A percentile compares a stretch with the other conserved stretches of the same genome.
phyloP scores from a whole-genome alignment of 2,113 vertebrate genomes.

The Solea senegalensis region DNA sequence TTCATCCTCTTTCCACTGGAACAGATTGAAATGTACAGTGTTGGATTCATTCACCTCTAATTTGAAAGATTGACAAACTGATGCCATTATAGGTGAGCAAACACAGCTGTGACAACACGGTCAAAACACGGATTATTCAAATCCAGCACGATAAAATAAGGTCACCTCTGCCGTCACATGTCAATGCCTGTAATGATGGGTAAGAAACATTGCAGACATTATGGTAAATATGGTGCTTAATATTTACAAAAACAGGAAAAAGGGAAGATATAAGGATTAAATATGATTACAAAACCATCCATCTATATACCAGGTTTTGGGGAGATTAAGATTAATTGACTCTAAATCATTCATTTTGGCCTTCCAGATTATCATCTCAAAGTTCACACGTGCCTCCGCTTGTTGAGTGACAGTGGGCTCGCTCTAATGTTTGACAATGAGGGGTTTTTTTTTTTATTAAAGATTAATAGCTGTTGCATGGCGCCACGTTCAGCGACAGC shows the following conservation, averaged over 20 bases:
- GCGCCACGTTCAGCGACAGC: not conserved
- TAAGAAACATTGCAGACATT: not conserved
- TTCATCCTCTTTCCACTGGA: constrained; percentile 9
- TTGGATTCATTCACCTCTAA: constrained; percentile 22
- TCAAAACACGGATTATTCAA: constrained; percentile 33
- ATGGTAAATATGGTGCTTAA: not conserved
- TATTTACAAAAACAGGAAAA: not conserved
- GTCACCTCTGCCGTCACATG: constrained; percentile 26
- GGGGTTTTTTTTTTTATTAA: not conserved
- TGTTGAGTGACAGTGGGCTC: not conserved
- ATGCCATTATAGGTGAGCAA: constrained; percentile 38
- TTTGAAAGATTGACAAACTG: constrained; percentile 35
- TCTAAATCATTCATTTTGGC: constrained; percentile 5
- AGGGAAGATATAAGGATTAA: too few relatives aligned
- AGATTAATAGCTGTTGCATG: not conserved
- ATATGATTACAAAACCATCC: too few relatives aligned
- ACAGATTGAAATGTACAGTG: constrained; percentile 5
- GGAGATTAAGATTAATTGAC: too few relatives aligned
- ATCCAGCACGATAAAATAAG: constrained; percentile 27
- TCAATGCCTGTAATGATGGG: constrained; percentile 22
- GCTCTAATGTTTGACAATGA: not conserved
- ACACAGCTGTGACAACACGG: constrained; percentile 54
- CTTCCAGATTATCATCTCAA: constrained; percentile 2
- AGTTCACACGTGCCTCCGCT: not conserved
- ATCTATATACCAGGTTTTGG: too few relatives aligned